These are phyloP conservation scores for Zosterops hypoxanthus DNA, from an alignment of 2,113 vertebrate genomes.

Conservation along the genomic window DNA sequence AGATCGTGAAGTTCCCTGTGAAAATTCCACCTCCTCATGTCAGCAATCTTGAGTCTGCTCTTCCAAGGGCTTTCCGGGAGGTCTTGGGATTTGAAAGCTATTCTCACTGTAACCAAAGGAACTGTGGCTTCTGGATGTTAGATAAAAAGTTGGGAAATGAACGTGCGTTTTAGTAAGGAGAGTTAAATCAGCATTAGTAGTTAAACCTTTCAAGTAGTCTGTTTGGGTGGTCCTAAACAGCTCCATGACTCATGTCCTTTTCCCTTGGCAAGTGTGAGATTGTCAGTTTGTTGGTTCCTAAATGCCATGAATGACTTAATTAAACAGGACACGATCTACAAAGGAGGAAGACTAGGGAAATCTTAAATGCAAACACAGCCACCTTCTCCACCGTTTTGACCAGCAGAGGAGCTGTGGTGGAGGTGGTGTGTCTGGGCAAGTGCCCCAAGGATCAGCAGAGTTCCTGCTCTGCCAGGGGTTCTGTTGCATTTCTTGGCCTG, in stretches of 20 bases:
- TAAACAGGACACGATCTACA: background rate
- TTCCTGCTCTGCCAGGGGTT: background rate
- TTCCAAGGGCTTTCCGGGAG: background rate
- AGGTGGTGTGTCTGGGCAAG: background rate
- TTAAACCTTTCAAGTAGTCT: background rate
- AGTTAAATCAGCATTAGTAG: background rate
- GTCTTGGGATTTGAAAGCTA: background rate
- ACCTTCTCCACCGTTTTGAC: background rate
- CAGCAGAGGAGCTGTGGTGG: background rate
- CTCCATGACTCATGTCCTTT: background rate
- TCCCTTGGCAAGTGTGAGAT: background rate
- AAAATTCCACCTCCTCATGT: background rate
- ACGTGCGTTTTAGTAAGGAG: background rate
- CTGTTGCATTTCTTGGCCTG: background rate
- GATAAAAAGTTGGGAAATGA: background rate
- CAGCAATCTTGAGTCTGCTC: background rate
- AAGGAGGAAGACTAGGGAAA: background rate
- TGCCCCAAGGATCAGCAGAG: background rate
- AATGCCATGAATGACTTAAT: background rate
- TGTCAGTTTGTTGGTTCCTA: background rate
- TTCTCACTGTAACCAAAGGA: background rate
- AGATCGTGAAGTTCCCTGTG: background rate
- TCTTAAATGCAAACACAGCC: background rate
- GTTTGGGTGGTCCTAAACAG: background rate
- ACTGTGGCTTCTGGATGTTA: background rate